Evolutionary conservation across 1,140 invertebrate genomes (phyloP).

Genomic region (Plodia interpunctella): DNA sequence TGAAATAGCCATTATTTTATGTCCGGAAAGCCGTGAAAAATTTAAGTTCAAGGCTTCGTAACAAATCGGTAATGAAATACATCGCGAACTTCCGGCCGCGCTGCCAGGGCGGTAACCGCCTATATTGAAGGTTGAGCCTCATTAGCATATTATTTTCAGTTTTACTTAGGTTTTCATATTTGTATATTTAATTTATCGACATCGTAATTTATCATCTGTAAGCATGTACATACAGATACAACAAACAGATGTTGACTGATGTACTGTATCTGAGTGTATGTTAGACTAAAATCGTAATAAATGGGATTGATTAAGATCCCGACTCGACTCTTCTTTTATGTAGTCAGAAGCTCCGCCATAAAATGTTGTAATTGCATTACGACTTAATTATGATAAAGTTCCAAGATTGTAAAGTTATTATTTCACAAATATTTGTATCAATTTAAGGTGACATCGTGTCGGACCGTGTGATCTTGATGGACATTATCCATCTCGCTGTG

Average conservation of each 20-base stretch:
- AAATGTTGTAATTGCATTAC: neutral
- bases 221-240: too few species aligned
- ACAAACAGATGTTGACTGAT: too few species aligned
- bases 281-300: too few species aligned
- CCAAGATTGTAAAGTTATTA: slow-evolving; percentile 18
- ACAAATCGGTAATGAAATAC: slow-evolving; percentile 27
- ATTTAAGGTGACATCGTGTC: slow-evolving; percentile 10
- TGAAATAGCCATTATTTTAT: neutral
- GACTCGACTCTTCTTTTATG: neutral
- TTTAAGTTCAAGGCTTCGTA: slow-evolving; percentile 18
- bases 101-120: slow-evolving; percentile 33
- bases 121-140: slow-evolving; percentile 9
- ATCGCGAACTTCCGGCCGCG: slow-evolving; percentile 50
- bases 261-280: too few species aligned
- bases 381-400: slow-evolving; percentile 12
- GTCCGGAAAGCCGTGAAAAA: slow-evolving; percentile 13
- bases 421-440: slow-evolving; percentile 22
- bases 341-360: neutral
- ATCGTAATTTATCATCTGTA: too few species aligned
- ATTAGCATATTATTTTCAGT: slow-evolving; percentile 19
- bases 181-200: too few species aligned
- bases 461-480: slow-evolving; percentile 17
- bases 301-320: too few species aligned
- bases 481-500: slow-evolving; percentile 23
- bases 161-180: neutral